These are phyloP conservation scores for Mythimna pallens DNA, from an alignment of 2,888 invertebrate genomes.

Conservation along the genomic window DNA sequence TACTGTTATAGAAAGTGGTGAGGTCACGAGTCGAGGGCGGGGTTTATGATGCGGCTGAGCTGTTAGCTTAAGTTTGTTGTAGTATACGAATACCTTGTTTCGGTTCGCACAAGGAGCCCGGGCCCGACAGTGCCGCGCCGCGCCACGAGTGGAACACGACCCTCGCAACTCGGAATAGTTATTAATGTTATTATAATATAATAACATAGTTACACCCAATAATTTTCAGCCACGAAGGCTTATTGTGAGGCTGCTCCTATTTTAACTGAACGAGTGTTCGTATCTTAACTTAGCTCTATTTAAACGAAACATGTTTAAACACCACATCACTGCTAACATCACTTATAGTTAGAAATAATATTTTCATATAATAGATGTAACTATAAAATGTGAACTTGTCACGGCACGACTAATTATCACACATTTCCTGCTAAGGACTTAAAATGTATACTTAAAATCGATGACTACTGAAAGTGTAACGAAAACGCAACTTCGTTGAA, in stretches of 20 bases:
- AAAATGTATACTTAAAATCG: constrained; percentile 28
- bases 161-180: constrained; percentile 79
- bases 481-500: constrained; percentile 46
- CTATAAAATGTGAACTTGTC: constrained; percentile 52
- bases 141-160: constrained; percentile 74
- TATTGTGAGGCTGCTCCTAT: constrained; percentile 78
- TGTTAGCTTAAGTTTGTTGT: constrained; percentile 43
- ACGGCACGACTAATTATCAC: constrained; percentile 58
- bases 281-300: constrained; percentile 52
- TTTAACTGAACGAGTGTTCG: constrained; percentile 78
- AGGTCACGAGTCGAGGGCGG: constrained; percentile 70
- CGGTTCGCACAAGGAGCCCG: constrained; percentile 49
- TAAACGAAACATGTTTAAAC: constrained; percentile 61
- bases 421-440: constrained; percentile 36
- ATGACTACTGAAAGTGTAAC: constrained; percentile 25
- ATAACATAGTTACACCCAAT: constrained; percentile 72
- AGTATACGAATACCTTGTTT: constrained; percentile 38
- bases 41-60: constrained; percentile 51
- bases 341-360: constrained; percentile 61
- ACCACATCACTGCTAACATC: constrained; percentile 75
- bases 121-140: constrained; percentile 43
- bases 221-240: constrained; percentile 75
- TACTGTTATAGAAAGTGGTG: constrained; percentile 74
- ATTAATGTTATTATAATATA: constrained; percentile 71
- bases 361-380: constrained; percentile 55